A percentile compares a stretch with the other conserved stretches of the same genome.
phyloP scores from a whole-genome alignment of 2,797 vertebrate genomes.

The Rhabdomys pumilio region DNA sequence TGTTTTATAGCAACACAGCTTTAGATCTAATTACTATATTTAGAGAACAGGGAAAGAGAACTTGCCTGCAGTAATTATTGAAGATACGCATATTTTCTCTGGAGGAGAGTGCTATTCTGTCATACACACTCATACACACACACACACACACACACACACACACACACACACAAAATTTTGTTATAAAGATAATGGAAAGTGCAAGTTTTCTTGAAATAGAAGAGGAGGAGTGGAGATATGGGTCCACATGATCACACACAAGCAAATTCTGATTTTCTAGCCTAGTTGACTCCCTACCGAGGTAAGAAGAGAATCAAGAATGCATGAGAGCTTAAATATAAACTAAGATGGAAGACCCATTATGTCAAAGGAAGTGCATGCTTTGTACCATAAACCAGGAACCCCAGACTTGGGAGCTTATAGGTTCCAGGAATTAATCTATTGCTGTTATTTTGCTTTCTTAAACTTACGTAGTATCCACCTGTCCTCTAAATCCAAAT shows the following conservation, averaged over 20 bases:
- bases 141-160: neutral
- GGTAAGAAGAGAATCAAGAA: neutral
- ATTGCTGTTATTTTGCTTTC: neutral
- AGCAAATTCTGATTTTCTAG: constrained; percentile 24
- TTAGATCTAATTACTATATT: constrained; percentile 64
- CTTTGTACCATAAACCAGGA: neutral
- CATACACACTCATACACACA: neutral
- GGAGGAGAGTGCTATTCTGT: constrained; percentile 19
- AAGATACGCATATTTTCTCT: neutral
- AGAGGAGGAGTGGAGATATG: neutral
- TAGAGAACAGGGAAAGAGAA: constrained; percentile 58
- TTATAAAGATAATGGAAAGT: constrained; percentile 39
- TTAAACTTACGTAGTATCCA: neutral
- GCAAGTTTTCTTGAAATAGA: constrained; percentile 1
- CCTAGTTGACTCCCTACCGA: neutral
- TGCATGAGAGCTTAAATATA: neutral
- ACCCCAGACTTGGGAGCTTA: neutral
- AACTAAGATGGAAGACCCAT: neutral
- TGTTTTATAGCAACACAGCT: constrained; percentile 30
- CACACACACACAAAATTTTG: neutral
- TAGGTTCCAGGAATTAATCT: neutral
- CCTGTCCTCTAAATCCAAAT: neutral
- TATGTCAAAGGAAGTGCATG: neutral
- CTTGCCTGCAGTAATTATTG: neutral
- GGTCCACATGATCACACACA: neutral